phyloP scores from a whole-genome alignment of 2,113 vertebrate species.

The Ophthalmolycus amberensis region DNA sequence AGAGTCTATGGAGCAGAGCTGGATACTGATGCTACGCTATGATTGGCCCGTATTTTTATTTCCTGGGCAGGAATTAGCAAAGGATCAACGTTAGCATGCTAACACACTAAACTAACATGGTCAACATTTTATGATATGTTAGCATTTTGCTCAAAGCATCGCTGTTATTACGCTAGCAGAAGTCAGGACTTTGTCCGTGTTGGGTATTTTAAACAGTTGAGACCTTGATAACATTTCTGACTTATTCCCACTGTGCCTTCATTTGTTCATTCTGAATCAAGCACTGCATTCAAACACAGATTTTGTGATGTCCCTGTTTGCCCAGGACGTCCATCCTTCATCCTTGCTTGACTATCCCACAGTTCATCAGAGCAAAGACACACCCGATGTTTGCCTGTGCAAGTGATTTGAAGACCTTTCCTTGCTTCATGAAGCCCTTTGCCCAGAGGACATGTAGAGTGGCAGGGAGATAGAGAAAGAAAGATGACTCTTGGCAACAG shows the following conservation, averaged over 20 bases:
- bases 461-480: conserved; percentile 25
- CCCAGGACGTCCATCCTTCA: neutral
- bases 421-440: conserved; percentile 36
- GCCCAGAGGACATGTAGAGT: conserved; percentile 2
- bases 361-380: conserved; percentile 37
- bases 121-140: too few relatives aligned
- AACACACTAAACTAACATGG: too few relatives aligned
- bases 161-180: too few relatives aligned
- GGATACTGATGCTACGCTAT: too few relatives aligned
- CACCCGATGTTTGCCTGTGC: conserved; percentile 34
- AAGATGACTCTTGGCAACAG: conserved; percentile 56
- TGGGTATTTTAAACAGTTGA: too few relatives aligned
- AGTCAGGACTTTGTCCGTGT: too few relatives aligned
- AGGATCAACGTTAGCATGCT: too few relatives aligned
- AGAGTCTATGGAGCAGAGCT: too few relatives aligned
- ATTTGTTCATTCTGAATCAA: neutral
- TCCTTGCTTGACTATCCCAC: conserved; percentile 21
- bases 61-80: too few relatives aligned
- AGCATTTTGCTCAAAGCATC: too few relatives aligned
- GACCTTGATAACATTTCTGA: too few relatives aligned
- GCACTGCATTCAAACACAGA: neutral
- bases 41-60: too few relatives aligned
- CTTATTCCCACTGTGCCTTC: neutral
- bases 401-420: conserved; percentile 50
- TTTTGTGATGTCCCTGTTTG: neutral